Conservation (phyloP, 2,797 vertebrate species). For the Silurus aristotelis region DNA sequence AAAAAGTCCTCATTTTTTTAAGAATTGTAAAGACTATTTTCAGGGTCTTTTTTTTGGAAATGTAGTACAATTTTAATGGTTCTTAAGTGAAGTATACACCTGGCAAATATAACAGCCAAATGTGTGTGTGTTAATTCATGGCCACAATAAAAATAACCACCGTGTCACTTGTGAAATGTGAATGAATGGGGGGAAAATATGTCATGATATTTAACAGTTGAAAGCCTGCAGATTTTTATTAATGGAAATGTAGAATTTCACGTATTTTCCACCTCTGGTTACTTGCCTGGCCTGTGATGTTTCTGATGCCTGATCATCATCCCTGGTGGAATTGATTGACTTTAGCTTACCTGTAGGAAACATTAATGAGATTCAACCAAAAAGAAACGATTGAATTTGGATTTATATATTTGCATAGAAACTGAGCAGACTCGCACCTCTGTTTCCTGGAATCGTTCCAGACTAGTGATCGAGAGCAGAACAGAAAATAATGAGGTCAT, state of each 20-base stretch:
- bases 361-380: background rate
- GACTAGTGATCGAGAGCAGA: conserved; percentile 3
- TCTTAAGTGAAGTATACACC: background rate
- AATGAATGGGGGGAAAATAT: background rate
- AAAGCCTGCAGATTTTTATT: background rate
- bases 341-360: conserved; percentile 49
- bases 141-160: background rate
- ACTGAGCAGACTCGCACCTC: background rate
- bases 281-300: conserved; percentile 47
- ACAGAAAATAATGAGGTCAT: conserved; percentile 17
- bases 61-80: background rate
- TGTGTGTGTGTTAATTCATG: background rate
- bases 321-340: conserved; percentile 41
- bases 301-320: conserved; percentile 55
- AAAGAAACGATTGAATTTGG: background rate
- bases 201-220: background rate
- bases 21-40: background rate
- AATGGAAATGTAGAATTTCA: background rate
- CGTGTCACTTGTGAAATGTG: background rate
- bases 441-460: conserved; percentile 16
- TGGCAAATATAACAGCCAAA: background rate
- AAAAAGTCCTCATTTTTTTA: background rate
- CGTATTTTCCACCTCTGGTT: background rate
- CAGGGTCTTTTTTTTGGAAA: background rate
- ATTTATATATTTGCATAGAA: background rate